These are phyloP conservation scores for Sycobia sp. DNA, from an alignment of 1,140 invertebrate species.

Conservation along the genomic window DNA sequence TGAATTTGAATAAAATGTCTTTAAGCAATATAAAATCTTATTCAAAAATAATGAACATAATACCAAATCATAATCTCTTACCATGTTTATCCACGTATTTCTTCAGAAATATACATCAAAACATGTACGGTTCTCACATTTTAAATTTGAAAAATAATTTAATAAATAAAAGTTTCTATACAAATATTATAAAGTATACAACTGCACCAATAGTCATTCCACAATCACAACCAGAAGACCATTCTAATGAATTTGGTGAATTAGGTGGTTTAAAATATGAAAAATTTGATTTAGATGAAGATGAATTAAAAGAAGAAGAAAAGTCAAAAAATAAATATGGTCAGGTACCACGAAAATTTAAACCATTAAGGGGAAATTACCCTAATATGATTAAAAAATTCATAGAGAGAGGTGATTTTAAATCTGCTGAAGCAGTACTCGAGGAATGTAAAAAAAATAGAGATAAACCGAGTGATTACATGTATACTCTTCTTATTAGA, in stretches of 20 bases:
- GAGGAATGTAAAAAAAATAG: conserved; percentile 79
- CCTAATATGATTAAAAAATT: conserved; percentile 71
- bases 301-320: conserved; percentile 49
- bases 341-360: conserved; percentile 35
- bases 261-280: conserved; percentile 43
- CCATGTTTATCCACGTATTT: too few relatives aligned
- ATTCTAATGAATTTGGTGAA: conserved; percentile 53
- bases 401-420: conserved; percentile 66
- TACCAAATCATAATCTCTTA: too few relatives aligned
- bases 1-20: too few relatives aligned
- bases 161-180: too few relatives aligned
- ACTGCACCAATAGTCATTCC: conserved; percentile 15
- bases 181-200: too few relatives aligned
- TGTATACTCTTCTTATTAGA: conserved; percentile 81
- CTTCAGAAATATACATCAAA: too few relatives aligned
- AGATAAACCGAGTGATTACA: conserved; percentile 76
- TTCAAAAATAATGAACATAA: too few relatives aligned
- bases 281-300: conserved; percentile 44
- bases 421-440: conserved; percentile 77
- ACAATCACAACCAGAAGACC: neutral
- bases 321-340: conserved; percentile 43
- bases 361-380: conserved; percentile 68
- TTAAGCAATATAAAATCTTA: too few relatives aligned
- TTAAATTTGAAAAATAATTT: too few relatives aligned
- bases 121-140: too few relatives aligned